Base-by-base conservation (phyloP, 2,888 invertebrate species). In the Scelioninae gen. 1 region DNA sequence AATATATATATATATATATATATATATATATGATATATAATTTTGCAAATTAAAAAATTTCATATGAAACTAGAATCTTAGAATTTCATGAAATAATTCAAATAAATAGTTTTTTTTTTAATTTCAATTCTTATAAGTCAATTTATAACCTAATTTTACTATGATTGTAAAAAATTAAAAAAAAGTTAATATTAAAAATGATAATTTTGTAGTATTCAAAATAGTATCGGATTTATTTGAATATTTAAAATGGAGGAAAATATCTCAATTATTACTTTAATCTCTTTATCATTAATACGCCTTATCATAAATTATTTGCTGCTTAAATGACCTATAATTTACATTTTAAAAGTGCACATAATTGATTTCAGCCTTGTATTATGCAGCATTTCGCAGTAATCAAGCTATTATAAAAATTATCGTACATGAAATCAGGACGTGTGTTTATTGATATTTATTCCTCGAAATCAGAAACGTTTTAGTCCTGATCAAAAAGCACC, bases 371-470 rank as follows among this genome's bases (percentile, higher is more conserved):
- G 55, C 47, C 60, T 8, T 8, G 23, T 34, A 66, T 69, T 71
- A 75, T 78, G 58, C 83, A 71, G 45, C 8, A 34, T 16, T 63
- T 53, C 66, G 60, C 53, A 29, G 76, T 83, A 83, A 83, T 79
- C 79, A 62, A 79, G 83, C 75, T 76, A 76, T 79, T 76, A 79
- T 76, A 55, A 80, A 79, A 74, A 80, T 80, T 72, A 83, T 80
- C 83, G 23, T 32, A 40, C 53, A 62, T 43, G 71, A n/a, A 60
- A 83, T 83, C 83, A 45, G 23, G 13, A 56, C 55, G 77, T 45
- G 40, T 45, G 74, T 60, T 83, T 76, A 83, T 80, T 83, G 83
- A 83, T 83, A 74, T 77, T 76, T 77, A 63, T 83, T 71, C 71
- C 34, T 55, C 55, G 80, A 83, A 83, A 83, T 83, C 83, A 66